Percentiles rank a stretch among this genome's conserved stretches.
phyloP scores from a whole-genome alignment of 2,797 vertebrate genomes.

The Heliangelus exortis region DNA sequence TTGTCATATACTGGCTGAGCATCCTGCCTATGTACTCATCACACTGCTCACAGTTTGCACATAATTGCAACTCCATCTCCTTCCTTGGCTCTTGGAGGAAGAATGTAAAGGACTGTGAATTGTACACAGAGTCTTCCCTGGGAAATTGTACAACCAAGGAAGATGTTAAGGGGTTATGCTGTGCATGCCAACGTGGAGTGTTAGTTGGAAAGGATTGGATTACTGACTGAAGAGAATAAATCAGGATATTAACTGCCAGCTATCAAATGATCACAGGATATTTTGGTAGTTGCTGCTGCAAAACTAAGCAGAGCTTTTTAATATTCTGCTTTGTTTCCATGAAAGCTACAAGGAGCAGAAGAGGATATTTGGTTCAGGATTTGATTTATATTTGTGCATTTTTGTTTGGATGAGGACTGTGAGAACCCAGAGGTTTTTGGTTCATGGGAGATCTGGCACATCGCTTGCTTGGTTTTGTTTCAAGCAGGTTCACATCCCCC shows the following conservation, averaged over 20 bases:
- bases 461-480: slow-evolving; percentile 26
- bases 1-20: background rate
- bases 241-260: slow-evolving; percentile 66
- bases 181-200: background rate
- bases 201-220: slow-evolving; percentile 21
- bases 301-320: slow-evolving; percentile 48
- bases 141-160: background rate
- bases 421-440: slow-evolving; percentile 57
- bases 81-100: background rate
- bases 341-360: slow-evolving; percentile 3
- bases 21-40: background rate
- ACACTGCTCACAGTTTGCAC: background rate
- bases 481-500: slow-evolving; percentile 67
- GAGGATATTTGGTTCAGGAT: background rate
- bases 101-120: slow-evolving; percentile 26
- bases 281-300: slow-evolving; percentile 38
- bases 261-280: slow-evolving; percentile 63
- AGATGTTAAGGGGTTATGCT: background rate
- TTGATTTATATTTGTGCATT: slow-evolving; percentile 52
- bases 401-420: slow-evolving; percentile 54
- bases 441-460: slow-evolving; percentile 64
- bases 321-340: slow-evolving; percentile 2
- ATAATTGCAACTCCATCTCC: slow-evolving; percentile 34
- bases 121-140: background rate
- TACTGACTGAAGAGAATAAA: slow-evolving; percentile 32